Conservation (phyloP, 2,113 vertebrate genomes). For the Callorhinus ursinus region DNA sequence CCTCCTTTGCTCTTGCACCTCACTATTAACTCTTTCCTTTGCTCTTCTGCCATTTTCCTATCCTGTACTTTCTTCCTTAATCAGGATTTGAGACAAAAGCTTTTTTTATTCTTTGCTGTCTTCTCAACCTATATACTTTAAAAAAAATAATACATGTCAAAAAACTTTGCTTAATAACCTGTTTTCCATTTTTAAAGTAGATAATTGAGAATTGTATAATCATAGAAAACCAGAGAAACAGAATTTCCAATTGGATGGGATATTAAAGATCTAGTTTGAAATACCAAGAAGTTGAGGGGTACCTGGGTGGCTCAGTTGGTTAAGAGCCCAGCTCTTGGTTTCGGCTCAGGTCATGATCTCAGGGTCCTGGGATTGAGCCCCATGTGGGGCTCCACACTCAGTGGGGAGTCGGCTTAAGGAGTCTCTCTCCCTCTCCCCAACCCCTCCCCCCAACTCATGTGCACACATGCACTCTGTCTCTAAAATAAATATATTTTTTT, state of each 20-base stretch:
- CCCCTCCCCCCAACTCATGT: neutral
- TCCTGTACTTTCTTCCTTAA: neutral
- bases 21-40: neutral
- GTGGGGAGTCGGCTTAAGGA: neutral
- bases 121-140: neutral
- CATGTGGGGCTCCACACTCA: neutral
- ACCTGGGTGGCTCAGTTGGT: neutral
- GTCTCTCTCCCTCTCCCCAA: neutral
- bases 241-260: neutral
- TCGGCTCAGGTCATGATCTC: neutral
- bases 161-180: neutral
- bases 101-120: neutral
- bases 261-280: conserved; percentile 18
- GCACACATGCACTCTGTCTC: neutral
- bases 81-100: neutral
- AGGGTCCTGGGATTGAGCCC: neutral
- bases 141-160: neutral
- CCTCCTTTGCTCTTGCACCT: neutral
- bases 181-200: conserved; percentile 23
- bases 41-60: conserved; percentile 8
- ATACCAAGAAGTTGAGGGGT: neutral
- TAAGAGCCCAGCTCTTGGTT: neutral
- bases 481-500: neutral
- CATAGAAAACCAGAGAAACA: neutral
- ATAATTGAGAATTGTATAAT: conserved; percentile 37